These are phyloP conservation scores for Nanorana parkeri DNA, from an alignment of 2,113 vertebrate genomes.

Conservation along the genomic window DNA sequence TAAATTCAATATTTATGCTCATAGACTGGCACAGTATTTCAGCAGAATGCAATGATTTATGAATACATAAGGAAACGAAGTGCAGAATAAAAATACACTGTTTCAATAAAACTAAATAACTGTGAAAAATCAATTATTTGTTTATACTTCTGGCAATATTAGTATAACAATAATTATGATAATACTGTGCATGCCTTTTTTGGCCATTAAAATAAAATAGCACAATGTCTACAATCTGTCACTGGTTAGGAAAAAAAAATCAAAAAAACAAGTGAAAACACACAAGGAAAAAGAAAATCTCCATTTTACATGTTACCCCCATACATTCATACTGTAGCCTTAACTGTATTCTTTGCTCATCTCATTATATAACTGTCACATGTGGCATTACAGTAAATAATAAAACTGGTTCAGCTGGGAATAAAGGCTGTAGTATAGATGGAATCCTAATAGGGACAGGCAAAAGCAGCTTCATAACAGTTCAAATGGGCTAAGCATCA, in stretches of 20 bases:
- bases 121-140: constrained; percentile 12
- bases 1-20: not conserved
- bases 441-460: too few species aligned
- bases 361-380: too few species aligned
- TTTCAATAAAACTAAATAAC: not conserved
- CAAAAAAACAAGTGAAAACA: too few species aligned
- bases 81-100: constrained; percentile 1
- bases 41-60: constrained; percentile 46
- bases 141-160: constrained; percentile 22
- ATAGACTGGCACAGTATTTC: not conserved
- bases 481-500: too few species aligned
- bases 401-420: too few species aligned
- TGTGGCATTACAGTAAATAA: too few species aligned
- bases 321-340: too few species aligned
- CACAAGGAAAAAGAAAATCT: too few species aligned
- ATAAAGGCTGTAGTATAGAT: too few species aligned
- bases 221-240: not conserved
- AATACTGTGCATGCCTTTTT: constrained; percentile 4
- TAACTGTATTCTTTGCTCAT: too few species aligned
- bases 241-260: not conserved
- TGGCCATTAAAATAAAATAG: not conserved
- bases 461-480: too few species aligned
- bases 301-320: too few species aligned
- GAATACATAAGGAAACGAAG: not conserved
- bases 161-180: not conserved